Base-by-base conservation (phyloP, 2,888 invertebrate genomes). In the Xanthorhoe spadicearia region DNA sequence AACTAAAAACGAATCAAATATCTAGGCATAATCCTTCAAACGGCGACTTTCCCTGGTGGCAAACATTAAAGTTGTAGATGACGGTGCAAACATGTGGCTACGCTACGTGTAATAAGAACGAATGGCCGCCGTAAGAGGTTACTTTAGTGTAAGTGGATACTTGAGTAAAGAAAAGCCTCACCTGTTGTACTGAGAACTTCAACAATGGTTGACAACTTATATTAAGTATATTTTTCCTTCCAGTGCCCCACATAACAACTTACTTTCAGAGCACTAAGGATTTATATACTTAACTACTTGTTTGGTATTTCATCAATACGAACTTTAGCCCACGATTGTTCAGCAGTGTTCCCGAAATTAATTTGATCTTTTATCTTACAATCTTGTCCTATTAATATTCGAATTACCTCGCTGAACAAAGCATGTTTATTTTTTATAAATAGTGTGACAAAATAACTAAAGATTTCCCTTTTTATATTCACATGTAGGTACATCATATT, bases 71-170 rank as follows among this genome's bases (percentile, higher is more conserved):
- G 69, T 71, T 46, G 17, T 15, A 59, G 64, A 54, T 58, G 65
- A 32, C 6, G 32, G 56, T 58, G 61, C 43, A 58, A 66, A 75
- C 64, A 59, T 69, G 73, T 69, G 54, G 66, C 54, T 58, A 67
- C 64, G 66, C 54, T 58, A 67, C 64, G 52, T 69, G 71, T 78
- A 77, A 80, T 78, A 79, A 79, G 75, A 76, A 80, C 67, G 61
- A 77, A 81, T 76, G 70, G 74, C 65, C 55, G 70, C 72, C 72
- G 72, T 76, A 74, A 77, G 71, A 77, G 71, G 76, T 76, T 77
- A 74, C 74, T 74, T 64, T 72, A 73, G 72, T 35, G 71, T 56
- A 70, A 73, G 73, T 68, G 74, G 72, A 73, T 73, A 70, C 72
- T 71, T 66, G 68, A 71, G 73, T 72, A 74, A 76, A 71, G 65